phyloP scores from a whole-genome alignment of 2,888 invertebrate genomes.

The Orthonevra nobilis region DNA sequence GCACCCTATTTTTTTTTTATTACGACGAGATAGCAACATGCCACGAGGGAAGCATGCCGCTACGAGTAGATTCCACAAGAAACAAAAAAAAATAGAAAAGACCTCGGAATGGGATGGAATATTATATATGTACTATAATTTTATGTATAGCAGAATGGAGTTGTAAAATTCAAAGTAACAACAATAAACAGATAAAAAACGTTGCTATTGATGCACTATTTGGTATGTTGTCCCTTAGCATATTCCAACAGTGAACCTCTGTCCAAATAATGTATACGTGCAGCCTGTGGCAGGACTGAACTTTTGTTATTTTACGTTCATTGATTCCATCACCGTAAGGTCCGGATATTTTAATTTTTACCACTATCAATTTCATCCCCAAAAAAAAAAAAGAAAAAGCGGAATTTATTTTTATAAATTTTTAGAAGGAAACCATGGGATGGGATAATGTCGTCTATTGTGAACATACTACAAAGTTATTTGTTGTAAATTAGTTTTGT shows the following conservation, averaged over 20 bases:
- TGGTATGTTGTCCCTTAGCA: no score
- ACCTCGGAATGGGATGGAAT: slow-evolving; percentile 22
- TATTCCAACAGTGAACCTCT: no score
- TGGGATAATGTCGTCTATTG: slow-evolving; percentile 2
- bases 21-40: background rate
- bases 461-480: slow-evolving; percentile 9
- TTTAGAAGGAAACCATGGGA: no score
- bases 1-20: slow-evolving; percentile 22
- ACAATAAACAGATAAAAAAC: no score
- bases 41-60: background rate
- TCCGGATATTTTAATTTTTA: slow-evolving; percentile 2
- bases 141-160: slow-evolving; percentile 4
- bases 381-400: no score
- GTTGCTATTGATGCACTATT: slow-evolving; percentile 9
- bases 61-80: background rate
- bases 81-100: background rate
- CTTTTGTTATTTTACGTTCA: slow-evolving; percentile 22
- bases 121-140: no score
- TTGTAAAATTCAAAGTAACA: slow-evolving; percentile 41
- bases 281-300: slow-evolving; percentile 20
- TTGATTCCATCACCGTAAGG: slow-evolving; percentile 6
- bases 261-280: no score
- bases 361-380: no score
- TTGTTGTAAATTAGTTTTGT: slow-evolving; percentile 16
- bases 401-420: no score